Evolutionary conservation across 2,888 invertebrate species (phyloP), one percentile per base, ranked within the genome.

Genomic region (Epinotia ramella): DNA sequence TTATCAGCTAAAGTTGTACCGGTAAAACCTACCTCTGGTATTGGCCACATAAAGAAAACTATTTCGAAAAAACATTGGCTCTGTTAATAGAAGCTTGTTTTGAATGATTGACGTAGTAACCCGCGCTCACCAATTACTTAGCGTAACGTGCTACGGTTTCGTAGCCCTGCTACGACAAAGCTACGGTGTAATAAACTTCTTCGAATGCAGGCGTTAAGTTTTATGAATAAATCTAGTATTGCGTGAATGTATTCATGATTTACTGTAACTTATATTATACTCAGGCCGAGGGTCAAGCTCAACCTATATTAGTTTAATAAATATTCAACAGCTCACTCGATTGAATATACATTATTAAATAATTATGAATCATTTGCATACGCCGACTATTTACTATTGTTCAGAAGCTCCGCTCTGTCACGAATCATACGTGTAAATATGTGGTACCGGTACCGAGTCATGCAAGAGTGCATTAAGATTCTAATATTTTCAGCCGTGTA

Each of bases 111-210:
- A 53, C 1, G 6, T 53, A n/a, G n/a, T 53, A 53, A n/a, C 53
- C n/a, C 9, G 11, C 40, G 40, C 1, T 44, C 24, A 24, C 44
- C 7, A 4, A 4, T 9, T 20, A 6, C 28, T 70, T 53, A 68
- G 24, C 66, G 28, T 28, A 46, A 18, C 16, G 77, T 80, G 83
- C 83, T 87, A 87, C 86, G 84, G 74, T 73, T 77, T 77, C 84
- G 86, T 87, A 87, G 87, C 24, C 28, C 44, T 80, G 84, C 87
- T 87, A 87, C 87, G 86, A 56, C 64, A 18, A 46, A 57, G 74
- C 75, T 76, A 72, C 56, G 56, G 24, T 13, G 11, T n/a, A 66
- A 20, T 5, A 40, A 49, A 46, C 46, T 66, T 65, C 28, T 53
- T 53, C n/a, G 53, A 53, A 49, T 49, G 16, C 16, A 16, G 49